These are phyloP conservation scores for Eufriesea mexicana DNA, from an alignment of 1,140 invertebrate genomes.

Conservation along the genomic window DNA sequence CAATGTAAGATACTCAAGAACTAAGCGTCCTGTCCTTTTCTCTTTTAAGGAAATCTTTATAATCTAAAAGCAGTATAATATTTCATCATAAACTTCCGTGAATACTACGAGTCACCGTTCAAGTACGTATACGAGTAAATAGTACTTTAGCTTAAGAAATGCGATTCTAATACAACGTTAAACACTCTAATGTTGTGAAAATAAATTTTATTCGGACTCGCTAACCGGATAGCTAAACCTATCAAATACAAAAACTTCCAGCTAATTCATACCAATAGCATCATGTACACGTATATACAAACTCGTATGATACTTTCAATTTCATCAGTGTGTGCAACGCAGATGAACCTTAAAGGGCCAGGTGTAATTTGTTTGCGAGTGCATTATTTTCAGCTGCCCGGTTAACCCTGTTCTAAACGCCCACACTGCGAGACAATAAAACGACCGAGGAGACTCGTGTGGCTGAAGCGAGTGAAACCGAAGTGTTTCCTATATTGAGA, in stretches of 20 bases:
- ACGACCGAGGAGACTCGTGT: background rate
- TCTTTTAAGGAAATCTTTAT: too few species aligned
- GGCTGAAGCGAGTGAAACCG: background rate
- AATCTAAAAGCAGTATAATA: too few species aligned
- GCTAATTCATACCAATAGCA: background rate
- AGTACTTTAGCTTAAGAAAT: conserved; percentile 23
- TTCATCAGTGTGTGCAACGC: background rate
- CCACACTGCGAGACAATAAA: background rate
- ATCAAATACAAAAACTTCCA: background rate
- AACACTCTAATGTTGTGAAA: background rate
- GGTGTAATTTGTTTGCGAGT: background rate
- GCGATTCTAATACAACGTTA: background rate
- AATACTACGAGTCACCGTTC: conserved; percentile 57
- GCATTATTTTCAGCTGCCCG: conserved; percentile 10
- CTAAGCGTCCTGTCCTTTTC: too few species aligned
- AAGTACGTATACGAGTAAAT: conserved; percentile 55
- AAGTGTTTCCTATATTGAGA: background rate
- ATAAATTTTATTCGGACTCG: too few species aligned
- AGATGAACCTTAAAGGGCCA: background rate
- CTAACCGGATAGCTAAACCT: too few species aligned
- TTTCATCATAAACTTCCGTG: conserved; percentile 62
- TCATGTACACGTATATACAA: too few species aligned
- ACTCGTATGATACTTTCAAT: background rate
- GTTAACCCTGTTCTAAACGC: background rate
- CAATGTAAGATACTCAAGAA: too few species aligned